Evolutionary conservation across 2,888 invertebrate species (phyloP), one percentile per base, ranked within the genome.

Genomic region (Brenthis daphne): DNA sequence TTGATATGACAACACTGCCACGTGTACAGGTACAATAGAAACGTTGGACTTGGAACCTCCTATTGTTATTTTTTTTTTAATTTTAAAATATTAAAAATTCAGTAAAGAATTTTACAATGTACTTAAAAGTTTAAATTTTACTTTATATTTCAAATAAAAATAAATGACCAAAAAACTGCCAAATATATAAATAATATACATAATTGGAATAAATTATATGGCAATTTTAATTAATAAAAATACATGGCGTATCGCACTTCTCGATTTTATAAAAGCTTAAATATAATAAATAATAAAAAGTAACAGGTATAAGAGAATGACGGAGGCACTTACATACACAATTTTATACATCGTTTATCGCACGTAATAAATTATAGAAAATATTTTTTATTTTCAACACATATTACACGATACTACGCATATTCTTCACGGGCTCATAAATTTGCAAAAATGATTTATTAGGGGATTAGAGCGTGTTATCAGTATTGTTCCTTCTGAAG

Each of bases 381-480:
- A 37, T 61, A n/a, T 54, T 53, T 64, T 55, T 68, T 64, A 58
- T 64, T 66, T 71, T 71, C 58, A 58, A 69, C 57, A 58, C 61
- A 57, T 68, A 68, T 54, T 55, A 55, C 64, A 70, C 57, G 65
- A 86, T 89, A 87, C 88, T 86, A 88, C 85, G 86, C 83, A 85
- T 85, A 80, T 84, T 83, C 80, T 82, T 82, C 83, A 84, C 78
- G 82, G 83, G 84, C 85, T 86, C 89, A 83, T 89, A 90, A 90
- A 90, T 90, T 89, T 82, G 82, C 85, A 77, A 79, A 81, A 65
- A 79, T 90, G 89, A 90, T 91, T 90, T 91, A 90, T 91, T 83
- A 77, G 82, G 73, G 87, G 91, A 89, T 91, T 89, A 88, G 79
- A 80, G 77, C 71, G 77, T 76, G 85, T 87, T 89, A 89, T 88